Evolutionary conservation across 2,113 vertebrate genomes (phyloP).

Genomic region (Eonycteris spelaea): DNA sequence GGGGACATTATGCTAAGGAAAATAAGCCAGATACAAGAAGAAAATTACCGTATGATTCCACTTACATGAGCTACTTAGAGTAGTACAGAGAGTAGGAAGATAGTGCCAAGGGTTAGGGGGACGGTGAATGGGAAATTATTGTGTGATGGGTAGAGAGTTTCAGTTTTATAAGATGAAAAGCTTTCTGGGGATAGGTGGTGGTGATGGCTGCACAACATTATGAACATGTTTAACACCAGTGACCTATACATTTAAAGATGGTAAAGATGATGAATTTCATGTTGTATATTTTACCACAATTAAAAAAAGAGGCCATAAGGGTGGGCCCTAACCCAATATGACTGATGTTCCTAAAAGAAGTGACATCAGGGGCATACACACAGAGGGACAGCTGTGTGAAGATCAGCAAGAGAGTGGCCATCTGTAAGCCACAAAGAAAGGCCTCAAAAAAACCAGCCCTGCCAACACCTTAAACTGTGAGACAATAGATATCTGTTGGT

Average conservation of each 20-base stretch:
- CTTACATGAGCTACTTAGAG: not conserved
- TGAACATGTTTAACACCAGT: not conserved
- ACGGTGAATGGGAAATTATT: too few species aligned
- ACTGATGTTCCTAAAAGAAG: not conserved
- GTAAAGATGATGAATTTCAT: not conserved
- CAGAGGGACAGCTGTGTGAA: rapidly evolving
- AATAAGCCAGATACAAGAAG: not conserved
- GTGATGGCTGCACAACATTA: not conserved
- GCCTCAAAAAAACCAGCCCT: not conserved
- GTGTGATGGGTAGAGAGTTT: not conserved
- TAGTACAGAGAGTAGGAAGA: not conserved
- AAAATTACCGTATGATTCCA: not conserved
- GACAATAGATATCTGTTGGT: rapidly evolving
- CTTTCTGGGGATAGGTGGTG: too few species aligned
- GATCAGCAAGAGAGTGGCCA: not conserved
- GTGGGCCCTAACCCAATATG: rapidly evolving
- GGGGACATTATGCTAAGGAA: not conserved
- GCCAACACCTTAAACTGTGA: rapidly evolving
- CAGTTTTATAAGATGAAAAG: not conserved
- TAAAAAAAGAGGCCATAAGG: not conserved
- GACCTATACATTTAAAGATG: not conserved
- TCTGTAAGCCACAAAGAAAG: not conserved
- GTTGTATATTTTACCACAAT: not conserved
- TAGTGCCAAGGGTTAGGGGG: not conserved
- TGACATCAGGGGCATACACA: not conserved